These are phyloP conservation scores for Lycopodina hypogea DNA, from an alignment of 37 sponge, comb jelly and placozoan genomes.

Conservation along the genomic window DNA sequence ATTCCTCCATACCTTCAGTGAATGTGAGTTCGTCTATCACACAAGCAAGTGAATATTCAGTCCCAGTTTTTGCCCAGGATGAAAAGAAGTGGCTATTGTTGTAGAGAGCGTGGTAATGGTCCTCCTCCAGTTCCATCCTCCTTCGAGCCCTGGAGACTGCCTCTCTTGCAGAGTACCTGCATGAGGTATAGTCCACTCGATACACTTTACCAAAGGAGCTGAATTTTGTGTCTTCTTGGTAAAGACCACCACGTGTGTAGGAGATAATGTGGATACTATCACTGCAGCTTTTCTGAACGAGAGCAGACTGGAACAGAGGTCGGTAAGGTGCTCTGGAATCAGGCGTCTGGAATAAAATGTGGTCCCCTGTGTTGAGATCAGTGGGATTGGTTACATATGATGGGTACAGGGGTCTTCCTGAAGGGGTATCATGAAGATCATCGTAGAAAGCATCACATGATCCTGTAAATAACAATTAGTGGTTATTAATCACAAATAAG, in stretches of 20 bases:
- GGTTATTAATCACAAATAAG: too few relatives aligned
- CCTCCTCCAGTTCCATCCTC: slow-evolving; percentile 9
- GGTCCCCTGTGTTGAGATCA: slow-evolving; percentile 10
- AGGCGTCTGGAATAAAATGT: background rate
- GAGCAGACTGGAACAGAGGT: slow-evolving; percentile 2
- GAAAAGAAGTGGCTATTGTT: slow-evolving; percentile 52
- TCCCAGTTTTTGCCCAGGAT: slow-evolving; percentile 18
- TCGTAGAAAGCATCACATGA: background rate
- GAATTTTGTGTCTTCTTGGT: background rate
- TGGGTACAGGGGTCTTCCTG: slow-evolving; percentile 5
- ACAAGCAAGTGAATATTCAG: background rate
- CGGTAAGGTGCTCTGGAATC: slow-evolving; percentile 1
- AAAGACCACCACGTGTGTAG: background rate
- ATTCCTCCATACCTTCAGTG: slow-evolving; percentile 1
- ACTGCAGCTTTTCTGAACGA: background rate
- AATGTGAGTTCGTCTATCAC: background rate
- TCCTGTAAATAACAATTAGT: background rate
- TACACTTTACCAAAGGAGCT: background rate
- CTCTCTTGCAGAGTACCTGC: slow-evolving; percentile 10
- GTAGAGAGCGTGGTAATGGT: slow-evolving; percentile 26
- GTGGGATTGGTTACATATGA: background rate
- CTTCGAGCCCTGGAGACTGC: slow-evolving; percentile 16
- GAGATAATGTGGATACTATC: slow-evolving; percentile 1
- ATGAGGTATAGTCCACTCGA: slow-evolving; percentile 6
- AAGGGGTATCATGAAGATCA: background rate